Base-by-base conservation (phyloP, 2,888 invertebrate genomes). In the Amiota mariae region DNA sequence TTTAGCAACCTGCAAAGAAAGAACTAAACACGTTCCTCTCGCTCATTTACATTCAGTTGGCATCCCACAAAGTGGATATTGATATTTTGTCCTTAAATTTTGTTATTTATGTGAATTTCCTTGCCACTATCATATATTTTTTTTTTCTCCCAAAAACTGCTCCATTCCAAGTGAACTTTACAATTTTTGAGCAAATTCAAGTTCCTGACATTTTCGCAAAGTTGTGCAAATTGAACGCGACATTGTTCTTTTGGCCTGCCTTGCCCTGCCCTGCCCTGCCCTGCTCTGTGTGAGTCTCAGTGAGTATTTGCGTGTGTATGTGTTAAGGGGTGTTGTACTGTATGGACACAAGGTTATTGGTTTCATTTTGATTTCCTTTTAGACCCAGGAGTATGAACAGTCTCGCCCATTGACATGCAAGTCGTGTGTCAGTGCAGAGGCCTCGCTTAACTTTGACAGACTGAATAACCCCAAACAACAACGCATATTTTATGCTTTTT, bases 11-110 rank as follows among this genome's bases (percentile, higher is more conserved):
- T 56, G 54, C 54, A 51, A 51, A 51, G 54, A 12, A n/a, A n/a
- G 13, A 18, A 15, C 59, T 47, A 48, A 15, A 13, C 54, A 68
- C 51, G 67, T 68, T 66, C 48, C 36, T 36, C 15, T n/a, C 46
- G 20, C 85, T 83, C 82, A 85, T 88, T 87, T 82, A 79, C 80
- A 89, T 89, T 88, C 90, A 84, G 87, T 81, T 81, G 83, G 85
- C 88, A 86, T 90, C 74, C 79, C 81, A 79, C 83, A 89, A 89
- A 89, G 89, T 89, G 89, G 90, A 90, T 90, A 89, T 89, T 89
- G 89, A 89, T 89, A 89, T 89, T 89, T 90, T 88, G 89, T 88
- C 84, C 87, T 88, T 85, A 88, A 88, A 88, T 88, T 88, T 84
- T 86, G 86, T 89, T 89, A 90, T 89, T 89, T 89, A 89, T 90